These are phyloP conservation scores for Etheostoma spectabile DNA, from an alignment of 2,113 vertebrate species.

Conservation along the genomic window DNA sequence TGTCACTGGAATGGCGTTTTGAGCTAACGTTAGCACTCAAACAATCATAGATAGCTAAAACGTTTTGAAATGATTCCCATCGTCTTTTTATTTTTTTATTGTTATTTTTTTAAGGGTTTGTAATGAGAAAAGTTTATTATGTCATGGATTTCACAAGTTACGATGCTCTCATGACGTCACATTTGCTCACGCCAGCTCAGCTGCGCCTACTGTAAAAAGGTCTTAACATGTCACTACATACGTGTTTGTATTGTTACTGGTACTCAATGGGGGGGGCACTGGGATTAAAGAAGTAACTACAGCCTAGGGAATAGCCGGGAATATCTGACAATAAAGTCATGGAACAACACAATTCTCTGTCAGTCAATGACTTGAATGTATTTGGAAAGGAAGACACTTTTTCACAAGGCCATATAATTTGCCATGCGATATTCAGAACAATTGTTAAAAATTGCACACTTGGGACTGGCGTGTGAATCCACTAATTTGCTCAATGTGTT, in stretches of 20 bases:
- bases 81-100: no score
- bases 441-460: conserved; percentile 14
- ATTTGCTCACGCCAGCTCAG: no score
- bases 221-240: background rate
- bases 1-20: no score
- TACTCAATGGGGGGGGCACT: background rate
- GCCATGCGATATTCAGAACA: background rate
- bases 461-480: conserved; percentile 36
- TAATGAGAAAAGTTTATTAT: no score
- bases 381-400: conserved; percentile 35
- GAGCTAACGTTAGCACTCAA: no score
- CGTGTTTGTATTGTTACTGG: conserved; percentile 25
- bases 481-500: conserved; percentile 10
- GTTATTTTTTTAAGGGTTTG: no score
- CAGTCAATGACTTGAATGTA: conserved; percentile 28
- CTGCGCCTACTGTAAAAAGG: no score
- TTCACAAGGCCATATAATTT: conserved; percentile 32
- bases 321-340: conserved; percentile 28
- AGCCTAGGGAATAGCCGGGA: conserved; percentile 14
- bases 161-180: no score
- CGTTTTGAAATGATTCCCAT: no score
- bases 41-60: no score
- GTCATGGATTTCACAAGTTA: no score
- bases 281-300: conserved; percentile 24
- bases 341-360: background rate